phyloP scores from a whole-genome alignment of 35 echinoderm and acorn worm species.

The Heliocidaris tuberculata region DNA sequence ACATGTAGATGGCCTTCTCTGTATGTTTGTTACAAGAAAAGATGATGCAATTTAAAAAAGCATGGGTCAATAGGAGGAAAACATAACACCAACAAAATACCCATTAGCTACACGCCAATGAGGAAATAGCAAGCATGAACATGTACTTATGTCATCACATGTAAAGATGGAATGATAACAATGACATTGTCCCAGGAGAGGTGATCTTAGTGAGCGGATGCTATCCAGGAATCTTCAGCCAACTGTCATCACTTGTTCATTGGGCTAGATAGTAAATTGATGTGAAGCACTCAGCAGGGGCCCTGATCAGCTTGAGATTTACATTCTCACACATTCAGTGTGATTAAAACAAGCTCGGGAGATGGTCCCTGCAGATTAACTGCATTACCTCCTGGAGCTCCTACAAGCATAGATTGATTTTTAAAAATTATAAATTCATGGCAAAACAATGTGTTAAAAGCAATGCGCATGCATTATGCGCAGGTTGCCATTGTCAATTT shows the following conservation, averaged over 20 bases:
- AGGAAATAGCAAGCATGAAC: slow-evolving; percentile 1
- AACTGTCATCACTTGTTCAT: slow-evolving; percentile 17
- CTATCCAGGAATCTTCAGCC: background rate
- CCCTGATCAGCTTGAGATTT: background rate
- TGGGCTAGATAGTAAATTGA: background rate
- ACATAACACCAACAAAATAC: background rate
- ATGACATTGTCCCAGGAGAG: background rate
- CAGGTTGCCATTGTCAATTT: too few relatives aligned
- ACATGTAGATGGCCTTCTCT: background rate
- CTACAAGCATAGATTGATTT: background rate
- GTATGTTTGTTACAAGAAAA: background rate
- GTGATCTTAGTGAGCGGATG: background rate
- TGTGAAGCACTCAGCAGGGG: background rate
- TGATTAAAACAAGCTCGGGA: background rate
- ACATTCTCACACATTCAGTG: background rate
- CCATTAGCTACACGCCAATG: background rate
- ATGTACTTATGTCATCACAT: background rate
- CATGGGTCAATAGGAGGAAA: background rate
- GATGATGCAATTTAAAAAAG: too few relatives aligned
- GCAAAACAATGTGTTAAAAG: too few relatives aligned
- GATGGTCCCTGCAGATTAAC: background rate
- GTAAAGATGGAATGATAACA: slow-evolving; percentile 18
- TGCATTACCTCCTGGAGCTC: background rate
- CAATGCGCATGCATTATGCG: too few relatives aligned
- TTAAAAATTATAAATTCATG: too few relatives aligned